Conservation (phyloP, 2,113 vertebrate genomes). For the Channa maculata region DNA sequence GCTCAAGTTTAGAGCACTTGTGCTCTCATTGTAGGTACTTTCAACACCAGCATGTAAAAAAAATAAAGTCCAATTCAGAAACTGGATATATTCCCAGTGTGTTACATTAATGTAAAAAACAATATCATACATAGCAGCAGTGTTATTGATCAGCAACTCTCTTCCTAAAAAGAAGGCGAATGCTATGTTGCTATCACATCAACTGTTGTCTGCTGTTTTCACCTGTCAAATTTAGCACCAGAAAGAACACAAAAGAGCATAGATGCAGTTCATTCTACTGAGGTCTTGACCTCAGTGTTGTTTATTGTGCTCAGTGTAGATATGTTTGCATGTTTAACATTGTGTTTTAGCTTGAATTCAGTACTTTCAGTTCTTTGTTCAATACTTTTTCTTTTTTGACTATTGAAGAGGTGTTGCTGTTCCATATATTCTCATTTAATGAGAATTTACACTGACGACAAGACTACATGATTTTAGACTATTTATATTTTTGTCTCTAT, state of each 20-base stretch:
- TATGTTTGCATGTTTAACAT: not conserved
- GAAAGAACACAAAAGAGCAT: conserved; percentile 4
- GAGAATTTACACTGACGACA: conserved; percentile 48
- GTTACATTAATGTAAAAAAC: too few species aligned
- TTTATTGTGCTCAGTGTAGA: not conserved
- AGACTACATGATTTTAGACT: not conserved
- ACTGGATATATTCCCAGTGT: too few species aligned
- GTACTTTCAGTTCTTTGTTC: too few species aligned
- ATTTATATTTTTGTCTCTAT: conserved; percentile 29
- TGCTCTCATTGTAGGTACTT: too few species aligned
- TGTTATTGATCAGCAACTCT: too few species aligned
- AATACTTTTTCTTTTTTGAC: conserved; percentile 1
- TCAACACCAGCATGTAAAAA: too few species aligned
- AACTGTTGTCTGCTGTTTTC: conserved; percentile 6
- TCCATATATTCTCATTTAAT: conserved; percentile 54
- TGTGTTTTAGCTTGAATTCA: not conserved
- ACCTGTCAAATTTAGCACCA: conserved; percentile 1
- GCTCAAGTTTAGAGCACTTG: too few species aligned
- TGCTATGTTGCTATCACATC: not conserved
- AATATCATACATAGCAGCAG: too few species aligned
- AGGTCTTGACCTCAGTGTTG: conserved; percentile 39
- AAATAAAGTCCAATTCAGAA: too few species aligned
- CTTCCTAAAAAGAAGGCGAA: not conserved
- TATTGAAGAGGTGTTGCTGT: conserved; percentile 10
- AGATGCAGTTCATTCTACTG: conserved; percentile 5